Evolutionary conservation across 2,113 vertebrate species (phyloP).

Genomic region (Gallinago media): DNA sequence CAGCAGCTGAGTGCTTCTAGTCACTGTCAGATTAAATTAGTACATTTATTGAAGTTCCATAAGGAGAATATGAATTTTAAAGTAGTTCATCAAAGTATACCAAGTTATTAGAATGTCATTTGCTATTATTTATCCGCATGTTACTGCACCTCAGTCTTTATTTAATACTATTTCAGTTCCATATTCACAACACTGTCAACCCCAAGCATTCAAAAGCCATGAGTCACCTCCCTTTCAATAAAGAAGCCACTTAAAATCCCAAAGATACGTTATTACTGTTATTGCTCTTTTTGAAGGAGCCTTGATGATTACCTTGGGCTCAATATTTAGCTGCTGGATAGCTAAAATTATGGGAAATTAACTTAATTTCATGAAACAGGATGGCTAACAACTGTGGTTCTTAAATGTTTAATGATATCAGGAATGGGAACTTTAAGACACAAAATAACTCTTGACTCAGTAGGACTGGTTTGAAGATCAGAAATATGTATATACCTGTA

Average conservation of each 20-base stretch:
- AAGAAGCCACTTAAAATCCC: not conserved
- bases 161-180: not conserved
- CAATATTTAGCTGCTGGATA: not conserved
- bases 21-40: not conserved
- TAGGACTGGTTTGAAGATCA: not conserved
- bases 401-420: not conserved
- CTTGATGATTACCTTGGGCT: not conserved
- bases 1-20: not conserved
- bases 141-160: not conserved
- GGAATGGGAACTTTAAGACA: not conserved
- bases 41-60: not conserved
- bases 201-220: not conserved
- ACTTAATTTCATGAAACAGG: not conserved
- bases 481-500: not conserved
- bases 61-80: not conserved
- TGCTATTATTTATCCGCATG: not conserved
- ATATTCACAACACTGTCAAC: slow-evolving; percentile 3
- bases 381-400: not conserved
- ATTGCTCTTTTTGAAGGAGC: not conserved
- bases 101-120: not conserved
- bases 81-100: not conserved
- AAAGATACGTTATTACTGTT: not conserved
- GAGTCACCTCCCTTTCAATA: not conserved
- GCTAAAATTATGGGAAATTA: not conserved
- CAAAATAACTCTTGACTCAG: not conserved